Base-by-base conservation (phyloP, 2,113 vertebrate species). In the Todiramphus chloris region DNA sequence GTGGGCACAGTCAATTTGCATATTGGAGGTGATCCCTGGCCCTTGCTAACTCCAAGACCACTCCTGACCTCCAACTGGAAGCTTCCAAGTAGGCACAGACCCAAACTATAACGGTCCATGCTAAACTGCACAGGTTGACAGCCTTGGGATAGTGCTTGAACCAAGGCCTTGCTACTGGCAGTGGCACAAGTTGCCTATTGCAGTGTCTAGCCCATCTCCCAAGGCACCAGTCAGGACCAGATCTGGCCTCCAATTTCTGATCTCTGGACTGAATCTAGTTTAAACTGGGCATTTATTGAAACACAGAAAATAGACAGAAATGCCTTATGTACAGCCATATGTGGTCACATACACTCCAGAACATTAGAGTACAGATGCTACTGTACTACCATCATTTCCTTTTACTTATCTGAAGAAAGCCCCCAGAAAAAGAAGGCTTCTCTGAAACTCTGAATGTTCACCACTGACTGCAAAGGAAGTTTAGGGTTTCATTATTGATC, bases 381-480 rank as follows among this genome's bases (percentile, higher is more conserved):
- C 13, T 39, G 10, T 46, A 72, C 19, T 41, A 35, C 28, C 10
- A 35, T 37, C 2, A 46, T 10, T 88, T 83, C 13, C 25, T 58
- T 58, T 58, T 58, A 33, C 30, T 43, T 88, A 66, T 8, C 15
- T 73, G 33, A 64, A 72, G 19, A 79, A 92, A 59, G 16, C 15
- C 4, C 10, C 25, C 9, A 9, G 41, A 64, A 4, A 4, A 64
- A 1, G 1, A 15, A 6, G 8, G 2, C 3, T 60, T 5, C 25
- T 64, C 35, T 90, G 62, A 79, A 92, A 75, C 7, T 5, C 21
- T 5, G 0, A 5, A 1, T 53, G 18, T 17, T 80, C 48, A 76
- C 23, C 68, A 48, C 9, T 78, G 33, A 27, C 44, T 53, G 16
- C 39, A 90, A 73, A 68, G 24, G 11, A 62, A 92, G 25, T 15